Conservation (phyloP, 64 coral and sea anemone species). For the Acropora tenuis region DNA sequence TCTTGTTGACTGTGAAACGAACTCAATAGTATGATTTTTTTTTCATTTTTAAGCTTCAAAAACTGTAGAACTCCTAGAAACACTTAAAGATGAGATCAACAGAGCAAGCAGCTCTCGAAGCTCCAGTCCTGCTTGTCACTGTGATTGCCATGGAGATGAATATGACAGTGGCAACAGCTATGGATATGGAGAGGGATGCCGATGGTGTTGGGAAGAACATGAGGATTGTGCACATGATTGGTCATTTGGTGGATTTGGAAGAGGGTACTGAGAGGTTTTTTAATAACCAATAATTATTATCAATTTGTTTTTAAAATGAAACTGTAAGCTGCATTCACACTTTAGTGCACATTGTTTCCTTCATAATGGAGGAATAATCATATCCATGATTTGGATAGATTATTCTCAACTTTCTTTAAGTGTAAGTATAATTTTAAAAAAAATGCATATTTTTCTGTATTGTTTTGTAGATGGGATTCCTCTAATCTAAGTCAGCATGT, state of each 20-base stretch:
- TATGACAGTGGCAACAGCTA: slow-evolving; percentile 45
- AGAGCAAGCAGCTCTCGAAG: not conserved
- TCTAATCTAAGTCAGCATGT: slow-evolving; percentile 20
- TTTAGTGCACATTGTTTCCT: too few species aligned
- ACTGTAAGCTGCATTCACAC: too few species aligned
- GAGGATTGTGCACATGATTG: slow-evolving; percentile 9
- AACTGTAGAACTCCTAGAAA: slow-evolving; percentile 8
- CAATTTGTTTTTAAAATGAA: too few species aligned
- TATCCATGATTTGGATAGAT: too few species aligned
- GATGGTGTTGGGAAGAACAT: slow-evolving; percentile 20
- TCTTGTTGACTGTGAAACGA: too few species aligned
- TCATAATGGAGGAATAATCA: too few species aligned
- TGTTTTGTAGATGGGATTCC: not conserved
- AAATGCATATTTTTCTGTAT: too few species aligned
- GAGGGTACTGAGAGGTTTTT: slow-evolving; percentile 10
- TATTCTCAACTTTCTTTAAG: too few species aligned
- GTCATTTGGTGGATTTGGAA: not conserved
- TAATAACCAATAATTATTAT: not conserved
- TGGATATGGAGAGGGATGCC: slow-evolving; percentile 7
- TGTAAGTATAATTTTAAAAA: too few species aligned
- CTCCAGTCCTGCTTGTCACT: slow-evolving; percentile 33
- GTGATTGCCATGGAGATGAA: slow-evolving; percentile 3
- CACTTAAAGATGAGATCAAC: not conserved
- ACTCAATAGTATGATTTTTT: not conserved
- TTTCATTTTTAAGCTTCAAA: not conserved